Evolutionary conservation across 2,888 invertebrate genomes (phyloP), one percentile per base, ranked within the genome.

Genomic region (Polydrusus tereticollis): DNA sequence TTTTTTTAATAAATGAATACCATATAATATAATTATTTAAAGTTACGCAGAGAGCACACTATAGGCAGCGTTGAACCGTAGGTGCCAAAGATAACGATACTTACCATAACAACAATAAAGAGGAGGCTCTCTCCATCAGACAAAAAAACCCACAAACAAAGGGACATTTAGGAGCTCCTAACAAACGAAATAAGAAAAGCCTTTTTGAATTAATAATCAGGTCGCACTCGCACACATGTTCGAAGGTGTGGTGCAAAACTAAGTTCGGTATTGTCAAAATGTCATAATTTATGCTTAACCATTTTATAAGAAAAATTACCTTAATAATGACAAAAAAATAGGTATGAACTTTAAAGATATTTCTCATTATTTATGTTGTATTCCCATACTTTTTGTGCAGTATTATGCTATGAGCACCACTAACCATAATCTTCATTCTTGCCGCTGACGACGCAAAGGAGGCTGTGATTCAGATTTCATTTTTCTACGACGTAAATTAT

Each of bases 21-120:
- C 50, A 26, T 26, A 14, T 14, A 50, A 14, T 50, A 50, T 26
- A 29, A 21, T 10, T 12, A 21, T 2, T 55, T 55, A 55, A 55
- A 55, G 29, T 33, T 7, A 47, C 36, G 63, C 63, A 47, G 47
- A 47, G 47, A 29, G 50, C 20, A 63, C 33, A 50, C 63, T 29
- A 62, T 33, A 33, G 50, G 58, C 57, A 64, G 64, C 12, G 29
- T 29, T 12, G 26, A 36, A 12, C 20, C 47, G 69, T 70, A 64
- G 69, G 69, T 43, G 64, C 58, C 50, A 63, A 38, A 55, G 55
- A 64, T 50, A 57, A 29, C 55, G 29, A 62, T 50, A 63, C 63
- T 70, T 70, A 70, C 33, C 64, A 64, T 70, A 70, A 70, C 43
- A 64, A 64, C 63, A 69, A 63, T 69, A 12, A 0, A 41, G 16